Percentiles rank a stretch among this genome's conserved stretches.
Conservation (phyloP, 2,113 vertebrate species). For the Pomatorhinus ruficollis region DNA sequence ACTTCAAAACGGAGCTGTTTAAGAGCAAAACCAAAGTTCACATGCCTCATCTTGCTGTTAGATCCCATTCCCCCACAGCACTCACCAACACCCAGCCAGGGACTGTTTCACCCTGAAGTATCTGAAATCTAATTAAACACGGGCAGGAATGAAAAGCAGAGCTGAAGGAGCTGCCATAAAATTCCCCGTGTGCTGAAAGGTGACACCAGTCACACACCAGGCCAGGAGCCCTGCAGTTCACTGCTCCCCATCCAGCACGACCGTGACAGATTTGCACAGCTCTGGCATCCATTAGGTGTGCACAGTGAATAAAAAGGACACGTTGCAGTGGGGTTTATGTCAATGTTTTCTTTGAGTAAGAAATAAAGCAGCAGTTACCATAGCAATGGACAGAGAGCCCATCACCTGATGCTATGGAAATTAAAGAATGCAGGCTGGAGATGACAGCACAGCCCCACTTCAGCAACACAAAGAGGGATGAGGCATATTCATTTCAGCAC, state of each 20-base stretch:
- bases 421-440: not conserved
- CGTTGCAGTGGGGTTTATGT: not conserved
- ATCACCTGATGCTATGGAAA: not conserved
- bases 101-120: not conserved
- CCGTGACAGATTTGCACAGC: not conserved
- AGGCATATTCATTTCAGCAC: not conserved
- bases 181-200: accelerated
- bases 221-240: not conserved
- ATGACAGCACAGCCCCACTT: not conserved
- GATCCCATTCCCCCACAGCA: not conserved
- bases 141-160: not conserved
- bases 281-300: not conserved
- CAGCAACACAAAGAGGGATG: not conserved
- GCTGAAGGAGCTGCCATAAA: not conserved
- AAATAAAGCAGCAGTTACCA: constrained; percentile 40
- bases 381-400: constrained; percentile 39
- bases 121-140: not conserved
- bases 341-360: constrained; percentile 41
- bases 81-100: not conserved
- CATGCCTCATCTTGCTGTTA: not conserved
- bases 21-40: not conserved
- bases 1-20: not conserved
- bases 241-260: not conserved
- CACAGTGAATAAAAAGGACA: not conserved
- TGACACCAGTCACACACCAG: not conserved